A percentile compares a stretch with the other conserved stretches of the same genome.
phyloP scores from a whole-genome alignment of 2,888 invertebrate genomes.

The Lithophane semibrunnea region DNA sequence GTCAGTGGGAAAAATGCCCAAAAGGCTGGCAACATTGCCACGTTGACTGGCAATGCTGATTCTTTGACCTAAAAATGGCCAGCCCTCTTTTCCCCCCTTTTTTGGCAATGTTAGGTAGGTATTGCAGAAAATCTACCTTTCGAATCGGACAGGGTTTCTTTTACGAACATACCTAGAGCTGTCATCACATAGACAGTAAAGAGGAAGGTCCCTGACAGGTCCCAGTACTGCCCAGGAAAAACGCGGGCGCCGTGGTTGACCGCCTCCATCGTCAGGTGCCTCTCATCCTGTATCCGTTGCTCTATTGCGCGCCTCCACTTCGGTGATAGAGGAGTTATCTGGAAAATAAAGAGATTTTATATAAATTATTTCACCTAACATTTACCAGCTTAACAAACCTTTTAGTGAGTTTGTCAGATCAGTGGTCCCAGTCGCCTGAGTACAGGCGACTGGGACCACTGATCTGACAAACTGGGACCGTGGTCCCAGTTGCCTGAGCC shows the following conservation, averaged over 20 bases:
- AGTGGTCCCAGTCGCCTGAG: background rate
- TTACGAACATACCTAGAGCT: slow-evolving; percentile 89
- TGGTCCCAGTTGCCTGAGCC: background rate
- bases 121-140: too few species aligned
- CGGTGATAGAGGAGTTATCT: slow-evolving; percentile 89
- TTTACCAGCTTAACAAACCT: background rate
- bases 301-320: slow-evolving; percentile 91
- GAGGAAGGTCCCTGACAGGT: slow-evolving; percentile 92
- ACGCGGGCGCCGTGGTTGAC: slow-evolving; percentile 78
- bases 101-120: too few species aligned
- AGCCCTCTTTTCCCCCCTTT: too few species aligned
- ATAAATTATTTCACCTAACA: background rate
- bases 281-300: slow-evolving; percentile 89
- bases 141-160: too few species aligned
- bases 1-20: too few species aligned
- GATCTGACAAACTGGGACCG: background rate
- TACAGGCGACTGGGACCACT: background rate
- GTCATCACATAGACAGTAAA: slow-evolving; percentile 93
- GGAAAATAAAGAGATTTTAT: slow-evolving; percentile 52
- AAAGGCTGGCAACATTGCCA: too few species aligned
- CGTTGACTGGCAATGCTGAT: too few species aligned
- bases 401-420: background rate
- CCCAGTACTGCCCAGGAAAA: slow-evolving; percentile 92
- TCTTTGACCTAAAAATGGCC: too few species aligned
- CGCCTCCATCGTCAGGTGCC: slow-evolving; percentile 87